Conservation (phyloP, 2,888 invertebrate genomes). For the Drosophila koepferae region DNA sequence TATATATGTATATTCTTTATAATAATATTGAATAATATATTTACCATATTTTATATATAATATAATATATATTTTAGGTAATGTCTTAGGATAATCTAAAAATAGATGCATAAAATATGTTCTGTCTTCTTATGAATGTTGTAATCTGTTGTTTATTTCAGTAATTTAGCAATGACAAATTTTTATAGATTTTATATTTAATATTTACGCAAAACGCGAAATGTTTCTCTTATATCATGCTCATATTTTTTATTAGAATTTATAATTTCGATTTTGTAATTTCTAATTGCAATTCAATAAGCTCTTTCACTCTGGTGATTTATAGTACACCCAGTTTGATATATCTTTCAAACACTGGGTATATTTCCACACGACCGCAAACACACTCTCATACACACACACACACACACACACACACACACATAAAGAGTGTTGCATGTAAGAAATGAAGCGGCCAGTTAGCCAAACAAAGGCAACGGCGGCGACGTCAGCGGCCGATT, state of each 20-base stretch:
- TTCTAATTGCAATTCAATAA: neutral
- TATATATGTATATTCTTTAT: neutral
- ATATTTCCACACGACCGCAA: neutral
- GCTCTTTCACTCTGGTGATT: neutral
- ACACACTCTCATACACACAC: neutral
- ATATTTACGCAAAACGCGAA: too few species aligned
- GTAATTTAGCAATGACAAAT: too few species aligned
- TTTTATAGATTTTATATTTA: too few species aligned
- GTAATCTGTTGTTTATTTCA: too few species aligned
- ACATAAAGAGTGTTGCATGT: constrained; percentile 42
- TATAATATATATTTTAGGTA: too few species aligned
- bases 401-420: neutral
- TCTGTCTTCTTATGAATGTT: too few species aligned
- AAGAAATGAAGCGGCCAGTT: constrained; percentile 42
- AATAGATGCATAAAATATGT: too few species aligned
- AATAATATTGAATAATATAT: neutral
- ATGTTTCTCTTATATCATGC: too few species aligned
- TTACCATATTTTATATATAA: too few species aligned
- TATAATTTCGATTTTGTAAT: too few species aligned
- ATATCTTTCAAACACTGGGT: constrained; percentile 14
- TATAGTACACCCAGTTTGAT: neutral
- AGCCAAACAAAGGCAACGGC: constrained; percentile 49
- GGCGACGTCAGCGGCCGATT: constrained; percentile 25
- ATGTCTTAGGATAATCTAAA: too few species aligned
- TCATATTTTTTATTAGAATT: too few species aligned